phyloP scores from a whole-genome alignment of 2,888 invertebrate species.

The Ophonus ardosiacus region DNA sequence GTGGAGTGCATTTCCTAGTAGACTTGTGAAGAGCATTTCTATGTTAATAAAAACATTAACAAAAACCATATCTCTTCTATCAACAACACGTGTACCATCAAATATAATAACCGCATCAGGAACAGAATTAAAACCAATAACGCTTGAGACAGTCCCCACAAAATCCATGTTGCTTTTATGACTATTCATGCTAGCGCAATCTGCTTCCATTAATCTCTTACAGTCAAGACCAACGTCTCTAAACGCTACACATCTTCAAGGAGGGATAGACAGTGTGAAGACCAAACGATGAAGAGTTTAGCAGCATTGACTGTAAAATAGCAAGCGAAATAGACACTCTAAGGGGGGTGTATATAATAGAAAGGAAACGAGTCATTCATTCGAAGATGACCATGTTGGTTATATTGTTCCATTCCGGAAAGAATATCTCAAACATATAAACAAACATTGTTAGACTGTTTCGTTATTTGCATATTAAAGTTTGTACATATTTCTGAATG shows the following conservation, averaged over 20 bases:
- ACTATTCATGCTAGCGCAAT: constrained; percentile 66
- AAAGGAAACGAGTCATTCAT: constrained; percentile 60
- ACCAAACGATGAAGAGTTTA: neutral
- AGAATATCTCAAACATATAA: neutral
- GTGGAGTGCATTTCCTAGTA: neutral
- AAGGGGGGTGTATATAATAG: constrained; percentile 57
- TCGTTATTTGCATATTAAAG: neutral
- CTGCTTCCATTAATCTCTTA: constrained; percentile 66
- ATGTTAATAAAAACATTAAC: constrained; percentile 61
- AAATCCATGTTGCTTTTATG: constrained; percentile 66
- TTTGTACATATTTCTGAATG: neutral
- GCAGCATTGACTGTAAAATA: constrained; percentile 47
- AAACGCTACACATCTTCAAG: constrained; percentile 18
- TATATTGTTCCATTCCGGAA: neutral
- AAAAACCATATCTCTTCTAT: constrained; percentile 61
- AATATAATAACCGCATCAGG: constrained; percentile 61
- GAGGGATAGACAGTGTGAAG: neutral
- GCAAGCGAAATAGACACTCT: constrained; percentile 55
- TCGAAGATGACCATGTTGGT: neutral
- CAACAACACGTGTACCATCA: constrained; percentile 59
- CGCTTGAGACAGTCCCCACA: constrained; percentile 64
- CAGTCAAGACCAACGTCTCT: constrained; percentile 37
- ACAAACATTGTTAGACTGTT: neutral
- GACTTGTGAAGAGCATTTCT: constrained; percentile 49
- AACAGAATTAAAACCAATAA: constrained; percentile 59